A percentile compares a stretch with the other conserved stretches of the same genome.
Conservation (phyloP, 2,888 invertebrate genomes). For the Stegophylla sp. region DNA sequence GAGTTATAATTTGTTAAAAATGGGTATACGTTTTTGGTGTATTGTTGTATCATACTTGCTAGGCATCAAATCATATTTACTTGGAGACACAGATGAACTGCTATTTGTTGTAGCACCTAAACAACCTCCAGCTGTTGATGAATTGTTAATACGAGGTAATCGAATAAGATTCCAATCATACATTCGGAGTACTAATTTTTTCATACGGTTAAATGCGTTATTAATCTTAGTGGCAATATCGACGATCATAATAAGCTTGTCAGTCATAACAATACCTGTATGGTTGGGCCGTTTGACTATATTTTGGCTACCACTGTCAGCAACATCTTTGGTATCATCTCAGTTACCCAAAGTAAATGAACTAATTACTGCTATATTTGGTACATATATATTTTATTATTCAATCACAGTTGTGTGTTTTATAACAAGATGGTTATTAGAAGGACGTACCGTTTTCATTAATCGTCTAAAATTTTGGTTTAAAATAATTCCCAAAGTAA, state of each 20-base stretch:
- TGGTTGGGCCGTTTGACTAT: constrained; percentile 88
- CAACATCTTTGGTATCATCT: constrained; percentile 62
- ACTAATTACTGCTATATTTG: constrained; percentile 92
- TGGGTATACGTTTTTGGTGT: constrained; percentile 87
- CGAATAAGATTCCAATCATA: constrained; percentile 90
- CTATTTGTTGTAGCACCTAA: constrained; percentile 31
- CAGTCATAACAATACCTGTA: constrained; percentile 88
- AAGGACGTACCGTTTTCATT: constrained; percentile 81
- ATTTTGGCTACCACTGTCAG: constrained; percentile 76
- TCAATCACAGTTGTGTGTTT: constrained; percentile 82
- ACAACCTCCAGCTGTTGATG: constrained; percentile 70
- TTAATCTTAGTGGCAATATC: constrained; percentile 83
- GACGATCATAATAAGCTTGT: constrained; percentile 81
- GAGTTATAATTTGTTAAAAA: constrained; percentile 91
- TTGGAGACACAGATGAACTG: constrained; percentile 71
- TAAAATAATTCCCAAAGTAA: constrained; percentile 76
- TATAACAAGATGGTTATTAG: constrained; percentile 85
- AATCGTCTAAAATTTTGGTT: constrained; percentile 76
- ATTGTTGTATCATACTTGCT: constrained; percentile 81
- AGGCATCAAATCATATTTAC: constrained; percentile 86
- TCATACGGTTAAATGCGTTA: constrained; percentile 72
- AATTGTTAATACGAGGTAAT: constrained; percentile 78
- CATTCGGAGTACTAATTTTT: constrained; percentile 82
- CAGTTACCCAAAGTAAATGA: constrained; percentile 80
- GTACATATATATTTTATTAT: constrained; percentile 95